Conservation (phyloP, 1,140 invertebrate species). For the Vanessa tameamea region DNA sequence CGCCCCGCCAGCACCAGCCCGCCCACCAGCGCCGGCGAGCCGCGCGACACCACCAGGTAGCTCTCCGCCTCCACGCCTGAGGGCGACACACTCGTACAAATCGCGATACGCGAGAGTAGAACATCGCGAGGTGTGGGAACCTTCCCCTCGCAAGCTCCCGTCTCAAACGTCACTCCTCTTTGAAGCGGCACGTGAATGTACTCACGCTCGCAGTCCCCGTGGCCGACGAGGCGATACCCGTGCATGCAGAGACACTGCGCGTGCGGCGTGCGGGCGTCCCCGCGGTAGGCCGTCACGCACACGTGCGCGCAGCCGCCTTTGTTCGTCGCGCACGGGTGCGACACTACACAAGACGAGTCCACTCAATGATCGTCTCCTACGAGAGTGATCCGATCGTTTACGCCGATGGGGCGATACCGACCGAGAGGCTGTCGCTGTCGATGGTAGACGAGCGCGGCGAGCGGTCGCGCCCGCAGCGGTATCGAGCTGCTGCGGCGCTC, state of each 20-base stretch:
- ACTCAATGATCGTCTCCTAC: no score
- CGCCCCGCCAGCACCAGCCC: constrained; percentile 25
- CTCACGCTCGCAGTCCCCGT: constrained; percentile 83
- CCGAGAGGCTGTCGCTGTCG: constrained; percentile 87
- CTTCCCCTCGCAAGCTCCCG: no score
- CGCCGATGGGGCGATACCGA: not conserved
- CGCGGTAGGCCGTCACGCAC: constrained; percentile 78
- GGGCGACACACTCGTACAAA: not conserved
- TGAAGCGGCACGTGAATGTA: constrained; percentile 28
- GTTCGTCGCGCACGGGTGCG: constrained; percentile 86
- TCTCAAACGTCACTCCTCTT: no score
- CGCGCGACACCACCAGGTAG: constrained; percentile 62
- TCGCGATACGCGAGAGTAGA: no score
- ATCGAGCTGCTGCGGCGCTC: constrained; percentile 62
- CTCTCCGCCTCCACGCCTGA: constrained; percentile 53
- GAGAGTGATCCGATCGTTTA: not conserved
- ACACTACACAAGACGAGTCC: constrained; percentile 65
- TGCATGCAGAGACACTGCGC: constrained; percentile 86
- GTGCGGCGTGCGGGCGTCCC: constrained; percentile 57
- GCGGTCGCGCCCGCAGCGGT: constrained; percentile 76
- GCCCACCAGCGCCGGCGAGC: constrained; percentile 34
- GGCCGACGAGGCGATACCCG: constrained; percentile 83
- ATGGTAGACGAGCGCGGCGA: constrained; percentile 86
- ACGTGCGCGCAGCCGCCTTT: constrained; percentile 89
- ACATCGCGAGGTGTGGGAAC: no score